Percentiles rank a stretch among this genome's conserved stretches.
Evolutionary conservation across 2,797 vertebrate species (phyloP).

Genomic region (Pantherophis vulpinus): DNA sequence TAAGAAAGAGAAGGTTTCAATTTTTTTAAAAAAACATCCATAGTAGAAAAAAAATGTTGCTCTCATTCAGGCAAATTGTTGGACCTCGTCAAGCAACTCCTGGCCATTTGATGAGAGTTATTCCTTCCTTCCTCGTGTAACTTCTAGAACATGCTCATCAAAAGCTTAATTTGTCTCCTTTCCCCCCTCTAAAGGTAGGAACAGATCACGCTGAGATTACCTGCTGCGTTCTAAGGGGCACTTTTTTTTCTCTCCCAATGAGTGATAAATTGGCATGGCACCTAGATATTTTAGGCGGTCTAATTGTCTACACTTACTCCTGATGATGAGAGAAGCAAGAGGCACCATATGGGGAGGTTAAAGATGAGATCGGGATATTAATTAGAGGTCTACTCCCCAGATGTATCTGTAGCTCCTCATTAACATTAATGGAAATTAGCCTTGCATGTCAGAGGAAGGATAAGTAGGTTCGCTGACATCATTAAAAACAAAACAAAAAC

Average conservation of each 20-base stretch:
- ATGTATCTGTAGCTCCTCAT: not conserved
- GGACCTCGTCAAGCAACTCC: not conserved
- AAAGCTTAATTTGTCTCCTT: not conserved
- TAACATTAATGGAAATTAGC: conserved; percentile 23
- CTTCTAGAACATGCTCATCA: not conserved
- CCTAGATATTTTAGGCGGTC: not conserved
- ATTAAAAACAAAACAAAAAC: not conserved
- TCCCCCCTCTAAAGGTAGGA: not conserved
- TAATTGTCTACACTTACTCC: conserved; percentile 12
- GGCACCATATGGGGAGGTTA: not conserved
- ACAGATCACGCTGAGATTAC: not conserved
- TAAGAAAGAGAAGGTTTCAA: not conserved
- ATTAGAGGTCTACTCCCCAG: conserved; percentile 26
- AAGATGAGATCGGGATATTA: conserved; percentile 31
- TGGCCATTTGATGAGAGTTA: not conserved
- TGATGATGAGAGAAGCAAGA: conserved; percentile 11
- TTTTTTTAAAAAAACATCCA: not conserved
- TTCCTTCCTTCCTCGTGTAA: not conserved
- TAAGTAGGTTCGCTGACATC: not conserved
- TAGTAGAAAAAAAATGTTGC: not conserved
- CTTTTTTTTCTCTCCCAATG: not conserved
- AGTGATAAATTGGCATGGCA: not conserved
- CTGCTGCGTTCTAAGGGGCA: not conserved
- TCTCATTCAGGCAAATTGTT: not conserved
- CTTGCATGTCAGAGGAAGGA: conserved; percentile 5